phyloP scores from a whole-genome alignment of 2,113 vertebrate species.

The Phaethon lepturus region DNA sequence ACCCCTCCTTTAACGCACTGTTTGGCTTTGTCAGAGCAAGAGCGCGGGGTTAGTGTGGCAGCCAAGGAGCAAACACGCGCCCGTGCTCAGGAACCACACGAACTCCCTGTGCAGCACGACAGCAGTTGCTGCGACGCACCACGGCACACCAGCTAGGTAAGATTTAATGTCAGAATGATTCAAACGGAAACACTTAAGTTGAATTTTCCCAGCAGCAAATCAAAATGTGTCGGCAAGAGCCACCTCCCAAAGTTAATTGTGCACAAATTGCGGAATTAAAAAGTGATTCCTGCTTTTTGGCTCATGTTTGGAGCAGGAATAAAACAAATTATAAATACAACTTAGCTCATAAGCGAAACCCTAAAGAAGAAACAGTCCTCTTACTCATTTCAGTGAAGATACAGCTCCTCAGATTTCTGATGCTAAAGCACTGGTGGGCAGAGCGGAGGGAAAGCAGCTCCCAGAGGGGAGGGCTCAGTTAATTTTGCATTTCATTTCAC shows the following conservation, averaged over 20 bases:
- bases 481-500: neutral
- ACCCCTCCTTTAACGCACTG: neutral
- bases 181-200: neutral
- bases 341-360: neutral
- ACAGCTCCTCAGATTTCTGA: neutral
- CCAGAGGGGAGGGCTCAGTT: neutral
- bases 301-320: neutral
- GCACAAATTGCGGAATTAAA: neutral
- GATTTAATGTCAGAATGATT: neutral
- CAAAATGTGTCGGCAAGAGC: neutral
- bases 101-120: fast-evolving
- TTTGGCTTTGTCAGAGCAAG: neutral
- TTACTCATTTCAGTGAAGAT: neutral
- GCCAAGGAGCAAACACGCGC: fast-evolving
- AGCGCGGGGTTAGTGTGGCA: neutral
- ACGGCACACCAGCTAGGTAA: neutral
- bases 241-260: neutral
- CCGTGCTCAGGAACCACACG: fast-evolving
- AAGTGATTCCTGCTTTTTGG: neutral
- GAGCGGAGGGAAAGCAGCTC: neutral
- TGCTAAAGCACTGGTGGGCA: neutral
- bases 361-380: neutral
- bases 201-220: neutral
- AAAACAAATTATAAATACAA: neutral
- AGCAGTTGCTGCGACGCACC: neutral